Evolutionary conservation across 2,888 invertebrate genomes (phyloP), one percentile per base, ranked within the genome.

Genomic region (Amphipoea oculea): DNA sequence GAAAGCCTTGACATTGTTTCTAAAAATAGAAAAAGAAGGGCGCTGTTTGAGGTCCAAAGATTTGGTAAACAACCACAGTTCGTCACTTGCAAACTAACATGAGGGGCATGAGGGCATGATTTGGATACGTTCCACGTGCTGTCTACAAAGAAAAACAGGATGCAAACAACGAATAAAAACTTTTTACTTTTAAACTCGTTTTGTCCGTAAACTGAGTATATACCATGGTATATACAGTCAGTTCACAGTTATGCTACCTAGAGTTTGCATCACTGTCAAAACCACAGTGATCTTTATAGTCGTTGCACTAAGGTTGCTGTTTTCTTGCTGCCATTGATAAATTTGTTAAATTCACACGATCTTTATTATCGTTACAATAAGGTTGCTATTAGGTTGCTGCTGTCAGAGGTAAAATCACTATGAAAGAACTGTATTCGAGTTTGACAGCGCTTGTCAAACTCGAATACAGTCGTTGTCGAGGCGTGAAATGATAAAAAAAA

Each of bases 1-100:
- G 79, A 83, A 73, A 85, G 88, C 88, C 88, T 88, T 88, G 88
- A 88, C 88, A 88, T 85, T 88, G 80, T 88, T 87, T 87, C 87
- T 82, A 77, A 85, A 85, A 86, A 88, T 85, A 88, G 85, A 87
- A 71, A 23, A 77, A 77, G 68, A 79, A 76, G 72, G 78, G 82
- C 79, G 80, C 81, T 67, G 29, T 67, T 74, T 74, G 73, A 79
- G 76, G 79, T 70, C 72, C 72, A 86, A 81, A 85, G 82, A 83
- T 82, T 83, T 83, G 69, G 74, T 51, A 29, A 75, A 60, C 65
- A 85, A 65, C 72, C 74, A 65, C 76, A 82, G 73, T 68, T 79
- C 51, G 29, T 78, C 78, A 63, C 65, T 84, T 51, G 57, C 29
- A 76, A 65, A 71, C 68, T 75, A 42, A 80, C 70, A 63, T 29